Percentiles rank a stretch among this genome's conserved stretches.
These are phyloP conservation scores for Paramormyrops hopkinsi DNA, from an alignment of 2,797 vertebrate genomes.

Conservation along the genomic window DNA sequence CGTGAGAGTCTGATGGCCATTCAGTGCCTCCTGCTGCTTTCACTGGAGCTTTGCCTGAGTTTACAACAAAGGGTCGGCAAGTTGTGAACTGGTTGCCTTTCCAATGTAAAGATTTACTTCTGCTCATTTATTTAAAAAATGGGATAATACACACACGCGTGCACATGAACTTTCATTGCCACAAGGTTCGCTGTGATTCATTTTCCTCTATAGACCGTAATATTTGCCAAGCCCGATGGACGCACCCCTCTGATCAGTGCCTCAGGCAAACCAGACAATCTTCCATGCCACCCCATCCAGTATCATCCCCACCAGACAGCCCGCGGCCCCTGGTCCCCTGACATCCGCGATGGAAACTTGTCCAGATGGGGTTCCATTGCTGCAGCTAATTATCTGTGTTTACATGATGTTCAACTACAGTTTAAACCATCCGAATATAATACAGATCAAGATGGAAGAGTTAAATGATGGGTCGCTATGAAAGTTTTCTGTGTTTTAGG, in stretches of 20 bases:
- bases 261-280: not conserved
- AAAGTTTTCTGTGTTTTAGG: not conserved
- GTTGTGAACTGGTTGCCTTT: not conserved
- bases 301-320: not conserved
- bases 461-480: not conserved
- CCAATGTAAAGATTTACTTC: not conserved
- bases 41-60: not conserved
- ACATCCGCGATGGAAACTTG: not conserved
- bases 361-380: not conserved
- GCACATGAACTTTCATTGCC: not conserved
- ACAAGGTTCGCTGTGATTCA: not conserved
- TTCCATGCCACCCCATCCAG: not conserved
- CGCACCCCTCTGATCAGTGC: not conserved
- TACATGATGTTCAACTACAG: not conserved
- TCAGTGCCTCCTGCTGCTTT: not conserved
- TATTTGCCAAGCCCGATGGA: not conserved
- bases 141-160: not conserved
- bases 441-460: not conserved
- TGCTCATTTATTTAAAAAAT: not conserved
- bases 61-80: not conserved
- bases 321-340: not conserved
- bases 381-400: conserved; percentile 9
- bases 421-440: not conserved
- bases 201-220: not conserved
- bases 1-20: not conserved